Percentiles rank a stretch among this genome's conserved stretches.
These are phyloP conservation scores for Drosophila kuntzei DNA, from an alignment of 2,888 invertebrate genomes.

Conservation along the genomic window DNA sequence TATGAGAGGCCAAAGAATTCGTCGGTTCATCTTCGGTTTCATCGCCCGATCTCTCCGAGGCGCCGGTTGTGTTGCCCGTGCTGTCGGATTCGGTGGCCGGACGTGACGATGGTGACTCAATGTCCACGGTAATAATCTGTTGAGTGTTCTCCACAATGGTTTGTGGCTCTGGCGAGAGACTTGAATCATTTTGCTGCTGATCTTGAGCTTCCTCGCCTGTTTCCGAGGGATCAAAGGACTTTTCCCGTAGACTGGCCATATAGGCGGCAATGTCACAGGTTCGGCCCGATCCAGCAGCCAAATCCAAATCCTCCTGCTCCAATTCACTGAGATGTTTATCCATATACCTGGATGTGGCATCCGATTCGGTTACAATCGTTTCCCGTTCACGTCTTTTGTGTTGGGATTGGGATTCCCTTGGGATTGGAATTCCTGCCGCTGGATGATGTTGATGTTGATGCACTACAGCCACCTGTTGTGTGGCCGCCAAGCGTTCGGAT, in stretches of 20 bases:
- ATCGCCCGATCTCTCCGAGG: conserved; percentile 84
- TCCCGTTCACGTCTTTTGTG: conserved; percentile 48
- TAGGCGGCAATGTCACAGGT: conserved; percentile 85
- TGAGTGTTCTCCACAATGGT: conserved; percentile 85
- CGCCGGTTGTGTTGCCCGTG: conserved; percentile 81
- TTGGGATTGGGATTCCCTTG: conserved; percentile 39
- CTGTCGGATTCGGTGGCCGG: conserved; percentile 82
- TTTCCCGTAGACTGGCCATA: conserved; percentile 85
- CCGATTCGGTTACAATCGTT: conserved; percentile 40
- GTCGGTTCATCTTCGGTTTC: conserved; percentile 81
- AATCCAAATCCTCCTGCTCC: conserved; percentile 84
- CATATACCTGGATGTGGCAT: conserved; percentile 82
- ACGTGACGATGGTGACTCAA: conserved; percentile 83
- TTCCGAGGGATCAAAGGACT: conserved; percentile 83
- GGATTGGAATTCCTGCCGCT: not conserved
- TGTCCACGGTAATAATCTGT: conserved; percentile 82
- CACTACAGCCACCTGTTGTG: conserved; percentile 83
- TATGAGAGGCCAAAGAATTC: conserved; percentile 59
- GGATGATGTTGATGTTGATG: conserved; percentile 78
- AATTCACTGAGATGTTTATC: conserved; percentile 85
- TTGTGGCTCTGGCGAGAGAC: conserved; percentile 84
- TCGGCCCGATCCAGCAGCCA: conserved; percentile 77
- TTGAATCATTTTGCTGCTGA: conserved; percentile 84
- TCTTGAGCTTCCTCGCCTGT: conserved; percentile 70
- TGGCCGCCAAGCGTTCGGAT: conserved; percentile 79